Evolutionary conservation across 2,888 invertebrate species (phyloP).

Genomic region (Aromia moschata): DNA sequence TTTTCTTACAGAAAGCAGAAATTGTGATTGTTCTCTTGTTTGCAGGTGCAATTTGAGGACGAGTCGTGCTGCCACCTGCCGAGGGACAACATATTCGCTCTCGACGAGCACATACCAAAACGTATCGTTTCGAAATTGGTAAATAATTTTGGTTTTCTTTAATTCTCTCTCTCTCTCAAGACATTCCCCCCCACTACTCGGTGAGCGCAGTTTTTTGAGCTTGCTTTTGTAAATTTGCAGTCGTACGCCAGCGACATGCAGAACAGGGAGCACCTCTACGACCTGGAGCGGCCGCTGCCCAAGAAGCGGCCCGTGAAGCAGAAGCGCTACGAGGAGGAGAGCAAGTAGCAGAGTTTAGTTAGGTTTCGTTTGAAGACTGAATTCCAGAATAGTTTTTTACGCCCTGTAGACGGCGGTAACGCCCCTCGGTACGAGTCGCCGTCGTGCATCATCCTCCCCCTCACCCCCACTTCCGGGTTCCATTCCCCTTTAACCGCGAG

Average conservation of each 20-base stretch:
- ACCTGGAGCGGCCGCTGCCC: constrained; percentile 58
- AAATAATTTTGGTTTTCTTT: constrained; percentile 49
- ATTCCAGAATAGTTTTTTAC: constrained; percentile 30
- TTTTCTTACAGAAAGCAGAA: too few species aligned
- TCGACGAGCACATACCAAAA: constrained; percentile 68
- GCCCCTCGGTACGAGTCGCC: not conserved
- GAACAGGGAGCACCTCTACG: constrained; percentile 65
- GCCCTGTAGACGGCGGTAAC: not conserved
- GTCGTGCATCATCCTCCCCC: too few species aligned
- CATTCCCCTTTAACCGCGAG: not conserved
- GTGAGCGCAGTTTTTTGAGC: too few species aligned
- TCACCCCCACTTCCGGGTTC: not conserved
- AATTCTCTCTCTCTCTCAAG: constrained; percentile 8
- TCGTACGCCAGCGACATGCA: constrained; percentile 66
- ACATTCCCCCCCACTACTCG: not conserved
- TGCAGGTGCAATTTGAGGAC: constrained; percentile 65
- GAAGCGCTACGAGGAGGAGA: constrained; percentile 43
- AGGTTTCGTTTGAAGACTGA: constrained; percentile 47
- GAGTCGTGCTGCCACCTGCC: constrained; percentile 63
- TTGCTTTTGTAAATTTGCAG: constrained; percentile 52
- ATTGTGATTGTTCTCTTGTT: constrained; percentile 22
- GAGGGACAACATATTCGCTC: constrained; percentile 66
- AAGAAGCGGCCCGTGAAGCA: constrained; percentile 53
- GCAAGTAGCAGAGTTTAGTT: constrained; percentile 28
- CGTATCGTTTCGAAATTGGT: constrained; percentile 65